Percentiles rank a stretch among this genome's conserved stretches.
Conservation (phyloP, 2,888 invertebrate genomes). For the Phania funesta region DNA sequence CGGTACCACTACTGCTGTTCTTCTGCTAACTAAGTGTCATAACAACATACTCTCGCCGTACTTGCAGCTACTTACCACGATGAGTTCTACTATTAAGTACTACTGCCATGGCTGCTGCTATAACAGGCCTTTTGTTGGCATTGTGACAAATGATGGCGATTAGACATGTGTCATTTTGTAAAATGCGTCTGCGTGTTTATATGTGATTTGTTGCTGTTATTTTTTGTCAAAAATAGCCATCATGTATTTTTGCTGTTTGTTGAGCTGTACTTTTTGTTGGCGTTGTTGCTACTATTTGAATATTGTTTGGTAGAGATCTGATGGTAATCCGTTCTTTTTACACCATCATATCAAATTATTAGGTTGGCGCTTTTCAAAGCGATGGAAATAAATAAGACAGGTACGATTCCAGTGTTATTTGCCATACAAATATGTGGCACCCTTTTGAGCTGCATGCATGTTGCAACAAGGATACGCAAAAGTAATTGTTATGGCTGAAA, state of each 20-base stretch:
- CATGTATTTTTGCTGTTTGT: neutral
- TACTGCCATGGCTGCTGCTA: neutral
- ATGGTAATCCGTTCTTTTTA: constrained; percentile 53
- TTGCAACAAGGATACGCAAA: constrained; percentile 57
- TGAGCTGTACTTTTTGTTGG: neutral
- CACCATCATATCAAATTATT: constrained; percentile 38
- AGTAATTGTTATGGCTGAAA: constrained; percentile 62
- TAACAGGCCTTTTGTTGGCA: constrained; percentile 59
- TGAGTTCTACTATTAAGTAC: neutral
- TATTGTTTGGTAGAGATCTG: constrained; percentile 43
- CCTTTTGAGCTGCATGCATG: constrained; percentile 27
- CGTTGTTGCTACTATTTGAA: constrained; percentile 35
- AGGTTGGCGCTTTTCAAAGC: neutral
- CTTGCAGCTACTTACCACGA: constrained; percentile 1
- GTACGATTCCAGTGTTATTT: neutral
- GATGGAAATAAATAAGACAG: neutral
- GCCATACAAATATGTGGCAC: neutral
- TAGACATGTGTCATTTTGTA: constrained; percentile 64
- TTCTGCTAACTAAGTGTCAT: constrained; percentile 17
- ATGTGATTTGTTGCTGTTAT: constrained; percentile 49
- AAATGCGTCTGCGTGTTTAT: constrained; percentile 63
- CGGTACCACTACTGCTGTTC: neutral
- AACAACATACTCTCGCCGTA: neutral
- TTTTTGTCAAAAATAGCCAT: constrained; percentile 22
- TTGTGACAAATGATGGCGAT: constrained; percentile 64